These are phyloP conservation scores for Erebia aethiops DNA, from an alignment of 2,888 invertebrate genomes.

Conservation along the genomic window DNA sequence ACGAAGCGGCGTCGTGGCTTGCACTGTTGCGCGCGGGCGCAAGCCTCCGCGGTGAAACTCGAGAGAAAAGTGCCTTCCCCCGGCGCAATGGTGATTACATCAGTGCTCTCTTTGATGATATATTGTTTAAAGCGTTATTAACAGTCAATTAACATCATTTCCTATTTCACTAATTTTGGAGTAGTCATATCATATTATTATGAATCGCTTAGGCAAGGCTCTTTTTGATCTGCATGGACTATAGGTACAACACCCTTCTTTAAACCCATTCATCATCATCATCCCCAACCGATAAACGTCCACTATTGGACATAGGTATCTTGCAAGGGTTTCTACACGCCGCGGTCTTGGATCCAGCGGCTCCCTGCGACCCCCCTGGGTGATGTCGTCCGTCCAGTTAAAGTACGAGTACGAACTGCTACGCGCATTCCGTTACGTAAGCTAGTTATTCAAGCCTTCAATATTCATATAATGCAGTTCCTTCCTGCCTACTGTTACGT, in stretches of 20 bases:
- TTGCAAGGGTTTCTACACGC: too few relatives aligned
- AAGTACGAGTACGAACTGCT: not conserved
- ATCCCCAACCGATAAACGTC: too few relatives aligned
- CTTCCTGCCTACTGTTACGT: conserved; percentile 37
- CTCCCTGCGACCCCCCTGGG: too few relatives aligned
- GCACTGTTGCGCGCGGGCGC: conserved; percentile 62
- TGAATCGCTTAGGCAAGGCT: too few relatives aligned
- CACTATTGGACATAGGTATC: too few relatives aligned
- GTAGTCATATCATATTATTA: too few relatives aligned
- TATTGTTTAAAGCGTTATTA: conserved; percentile 47
- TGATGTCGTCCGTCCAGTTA: not conserved
- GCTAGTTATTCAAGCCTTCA: conserved; percentile 35
- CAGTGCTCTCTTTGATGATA: conserved; percentile 61
- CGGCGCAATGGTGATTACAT: conserved; percentile 68
- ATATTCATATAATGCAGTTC: conserved; percentile 37
- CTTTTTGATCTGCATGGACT: too few relatives aligned
- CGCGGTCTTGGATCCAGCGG: too few relatives aligned
- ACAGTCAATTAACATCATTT: not conserved
- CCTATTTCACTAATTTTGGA: not conserved
- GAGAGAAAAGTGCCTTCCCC: conserved; percentile 74
- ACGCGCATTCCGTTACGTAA: conserved; percentile 29
- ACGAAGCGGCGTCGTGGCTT: conserved; percentile 57
- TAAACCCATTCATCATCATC: too few relatives aligned
- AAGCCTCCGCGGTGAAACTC: conserved; percentile 64
- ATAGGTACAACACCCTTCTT: too few relatives aligned